Base-by-base conservation (phyloP, 2,888 invertebrate genomes). In the Helleia helle region DNA sequence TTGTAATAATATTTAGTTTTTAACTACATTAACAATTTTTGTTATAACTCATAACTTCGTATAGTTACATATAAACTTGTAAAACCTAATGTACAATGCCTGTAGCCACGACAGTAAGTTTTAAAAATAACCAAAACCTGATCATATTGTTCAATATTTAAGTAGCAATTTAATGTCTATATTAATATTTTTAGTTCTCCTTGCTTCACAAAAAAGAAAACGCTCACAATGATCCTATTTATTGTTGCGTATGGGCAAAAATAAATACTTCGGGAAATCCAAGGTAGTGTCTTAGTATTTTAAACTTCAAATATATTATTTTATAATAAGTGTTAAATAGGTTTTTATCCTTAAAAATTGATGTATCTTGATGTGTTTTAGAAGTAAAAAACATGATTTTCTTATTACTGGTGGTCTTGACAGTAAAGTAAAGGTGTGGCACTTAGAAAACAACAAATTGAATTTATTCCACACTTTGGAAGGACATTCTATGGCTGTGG, bases 341-440 rank as follows among this genome's bases (percentile, higher is more conserved):
- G n/a, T n/a, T n/a, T n/a, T n/a, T n/a, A n/a, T n/a, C n/a, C n/a
- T n/a, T n/a, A n/a, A n/a, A n/a, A n/a, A n/a, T n/a, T n/a, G n/a
- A n/a, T n/a, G n/a, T n/a, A n/a, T n/a, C n/a, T n/a, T n/a, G n/a
- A 30, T 40, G 43, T 45, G 9, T 9, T 37, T 34, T 31, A 37
- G 36, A 31, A 15, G 40, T 22, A 4, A 27, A 18, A 34, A 24
- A 13, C 70, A 67, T 44, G 88, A 94, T 58, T 91, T 91, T 57
- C 87, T 99, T 42, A 91, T 96, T 0, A 96, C 97, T 0, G 98
- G 96, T 2, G 94, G 95, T 0, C 86, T 97, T 1, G 97, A 98
- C 70, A 93, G 95, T 65, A 77, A 91, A 9, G 94, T 97, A 0
- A 97, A 96, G 86, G 90, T 97, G 17, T 97, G 97, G 97, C 86